Evolutionary conservation across 2,888 invertebrate species (phyloP).

Genomic region (Auanema freiburgensis): DNA sequence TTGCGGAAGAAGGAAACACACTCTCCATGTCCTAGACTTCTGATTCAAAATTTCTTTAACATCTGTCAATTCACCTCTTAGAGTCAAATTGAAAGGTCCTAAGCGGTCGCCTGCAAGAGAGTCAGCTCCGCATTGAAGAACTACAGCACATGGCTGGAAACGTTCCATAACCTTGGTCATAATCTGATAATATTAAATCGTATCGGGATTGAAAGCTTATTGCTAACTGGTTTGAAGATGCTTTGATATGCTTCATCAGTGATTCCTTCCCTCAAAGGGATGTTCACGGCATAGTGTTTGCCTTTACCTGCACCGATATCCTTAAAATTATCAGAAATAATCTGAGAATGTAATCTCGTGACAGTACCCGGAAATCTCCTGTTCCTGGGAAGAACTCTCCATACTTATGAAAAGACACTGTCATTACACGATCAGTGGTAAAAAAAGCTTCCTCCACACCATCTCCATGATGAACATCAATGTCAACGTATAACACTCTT

Average conservation of each 20-base stretch:
- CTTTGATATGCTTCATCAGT: slow-evolving; percentile 96
- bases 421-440: too few species aligned
- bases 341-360: not conserved
- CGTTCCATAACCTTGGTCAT: too few species aligned
- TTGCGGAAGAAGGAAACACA: slow-evolving; percentile 97
- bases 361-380: slow-evolving; percentile 76
- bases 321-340: slow-evolving; percentile 22
- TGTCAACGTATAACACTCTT: too few species aligned
- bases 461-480: too few species aligned
- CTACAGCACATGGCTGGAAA: slow-evolving; percentile 92
- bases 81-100: slow-evolving; percentile 77
- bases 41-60: too few species aligned
- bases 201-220: too few species aligned
- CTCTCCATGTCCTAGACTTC: slow-evolving; percentile 42
- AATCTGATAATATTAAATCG: too few species aligned
- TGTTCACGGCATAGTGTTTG: slow-evolving; percentile 97
- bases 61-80: too few species aligned
- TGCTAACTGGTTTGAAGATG: too few species aligned
- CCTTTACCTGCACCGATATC: slow-evolving; percentile 78
- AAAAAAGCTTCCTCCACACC: too few species aligned
- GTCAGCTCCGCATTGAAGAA: slow-evolving; percentile 97
- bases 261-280: slow-evolving; percentile 95
- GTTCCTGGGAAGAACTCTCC: slow-evolving; percentile 98
- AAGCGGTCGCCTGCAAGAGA: slow-evolving; percentile 93
- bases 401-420: too few species aligned